phyloP scores from a whole-genome alignment of 2,113 vertebrate species.

The Ictalurus furcatus region DNA sequence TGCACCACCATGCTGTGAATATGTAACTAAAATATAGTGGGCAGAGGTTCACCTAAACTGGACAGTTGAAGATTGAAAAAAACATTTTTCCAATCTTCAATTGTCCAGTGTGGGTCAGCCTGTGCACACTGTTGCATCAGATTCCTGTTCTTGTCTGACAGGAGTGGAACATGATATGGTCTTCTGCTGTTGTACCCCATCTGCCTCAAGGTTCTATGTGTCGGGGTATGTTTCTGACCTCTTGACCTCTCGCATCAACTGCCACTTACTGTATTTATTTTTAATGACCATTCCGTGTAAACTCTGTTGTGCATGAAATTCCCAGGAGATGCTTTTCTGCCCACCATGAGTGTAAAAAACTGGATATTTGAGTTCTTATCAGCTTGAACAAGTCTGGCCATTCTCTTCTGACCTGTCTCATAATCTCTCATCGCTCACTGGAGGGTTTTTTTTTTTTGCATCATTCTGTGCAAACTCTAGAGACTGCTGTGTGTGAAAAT shows the following conservation, averaged over 20 bases:
- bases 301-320: too few species aligned
- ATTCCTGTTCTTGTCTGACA: not conserved
- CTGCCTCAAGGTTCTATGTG: not conserved
- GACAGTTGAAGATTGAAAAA: not conserved
- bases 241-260: too few species aligned
- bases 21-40: not conserved
- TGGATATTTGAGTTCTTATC: not conserved
- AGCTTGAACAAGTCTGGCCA: not conserved
- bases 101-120: too few species aligned
- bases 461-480: not conserved
- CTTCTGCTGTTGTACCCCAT: not conserved
- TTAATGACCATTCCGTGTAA: too few species aligned
- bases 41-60: not conserved
- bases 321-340: not conserved
- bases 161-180: too few species aligned
- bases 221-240: not conserved
- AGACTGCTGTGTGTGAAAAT: not conserved
- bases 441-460: not conserved
- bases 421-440: not conserved
- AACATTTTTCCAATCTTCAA: too few species aligned
- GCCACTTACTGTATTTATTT: too few species aligned
- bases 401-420: not conserved
- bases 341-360: not conserved
- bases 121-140: not conserved
- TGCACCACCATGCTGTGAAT: not conserved